Evolutionary conservation across 2,888 invertebrate species (phyloP), one percentile per base, ranked within the genome.

Genomic region (Acleris literana): DNA sequence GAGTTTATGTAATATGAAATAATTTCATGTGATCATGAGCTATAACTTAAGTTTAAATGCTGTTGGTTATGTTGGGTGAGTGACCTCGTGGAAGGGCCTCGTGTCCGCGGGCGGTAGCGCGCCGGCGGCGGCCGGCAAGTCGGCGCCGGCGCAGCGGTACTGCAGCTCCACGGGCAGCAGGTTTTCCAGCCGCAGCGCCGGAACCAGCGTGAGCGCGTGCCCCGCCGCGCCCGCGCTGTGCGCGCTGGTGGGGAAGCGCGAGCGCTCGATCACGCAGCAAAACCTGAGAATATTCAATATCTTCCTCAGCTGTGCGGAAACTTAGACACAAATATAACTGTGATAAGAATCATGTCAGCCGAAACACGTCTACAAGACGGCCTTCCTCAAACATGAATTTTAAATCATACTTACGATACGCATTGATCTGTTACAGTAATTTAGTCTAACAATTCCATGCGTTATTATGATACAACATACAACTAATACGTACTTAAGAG

Each of bases 171-270:
- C 94, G 0, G 99, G 99, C 60, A 99, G 93, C 68, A 99, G 93
- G 93, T 99, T 99, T 71, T 96, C 95, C 4, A 99, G 83, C 17
- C 96, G 94, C 18, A 99, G 93, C 0, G 98, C 97, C 29, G 99
- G 97, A 73, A 97, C 91, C 54, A 99, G 90, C 3, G 95, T 95
- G 69, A 99, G 95, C 17, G 96, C 95, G 86, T 99, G 99, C 0
- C 97, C 99, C 5, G 98, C 97, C 70, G 97, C 94, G 49, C 18
- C n/a, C 93, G 76, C 18, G 85, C 33, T 33, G 33, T 76, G 9
- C 94, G 7, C 94, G 46, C 88, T 80, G 71, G 96, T 96, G 16
- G 98, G 97, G 88, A 96, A 98, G 71, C 95, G 95, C 81, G 98
- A 97, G 68, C 97, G 94, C 65, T 95, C 94, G 56, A 98, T 94